Percentiles rank a stretch among this genome's conserved stretches.
Conservation (phyloP, 2,113 vertebrate genomes). For the Chamaea fasciata region DNA sequence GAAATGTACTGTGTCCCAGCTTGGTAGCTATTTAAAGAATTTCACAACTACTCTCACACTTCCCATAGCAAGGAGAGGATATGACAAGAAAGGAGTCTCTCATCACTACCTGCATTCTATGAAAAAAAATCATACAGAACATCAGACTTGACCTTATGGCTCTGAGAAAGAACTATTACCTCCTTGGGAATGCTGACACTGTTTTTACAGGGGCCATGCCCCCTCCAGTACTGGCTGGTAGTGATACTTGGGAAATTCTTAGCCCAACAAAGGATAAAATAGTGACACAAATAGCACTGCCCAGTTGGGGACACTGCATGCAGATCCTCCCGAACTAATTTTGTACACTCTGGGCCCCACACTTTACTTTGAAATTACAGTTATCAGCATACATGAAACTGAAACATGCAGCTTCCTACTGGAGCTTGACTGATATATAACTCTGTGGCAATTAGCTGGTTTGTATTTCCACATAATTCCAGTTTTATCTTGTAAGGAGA, state of each 20-base stretch:
- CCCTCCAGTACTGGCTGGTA: neutral
- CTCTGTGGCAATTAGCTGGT: neutral
- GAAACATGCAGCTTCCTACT: neutral
- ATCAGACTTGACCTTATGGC: neutral
- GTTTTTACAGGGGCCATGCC: neutral
- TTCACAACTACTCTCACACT: neutral
- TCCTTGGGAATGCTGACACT: neutral
- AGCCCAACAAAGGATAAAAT: neutral
- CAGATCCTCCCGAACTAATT: neutral
- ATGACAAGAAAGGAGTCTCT: neutral
- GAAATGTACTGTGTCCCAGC: neutral
- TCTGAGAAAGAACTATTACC: neutral
- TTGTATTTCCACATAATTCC: neutral
- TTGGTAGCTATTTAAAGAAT: neutral
- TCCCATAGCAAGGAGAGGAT: neutral
- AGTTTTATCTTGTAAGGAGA: neutral
- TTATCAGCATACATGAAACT: neutral
- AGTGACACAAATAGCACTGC: neutral
- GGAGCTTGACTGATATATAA: neutral
- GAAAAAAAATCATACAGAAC: neutral
- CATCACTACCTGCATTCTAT: neutral
- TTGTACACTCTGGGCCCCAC: neutral
- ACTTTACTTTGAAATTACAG: neutral
- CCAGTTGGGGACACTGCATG: rapidly evolving
- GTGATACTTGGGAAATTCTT: neutral